Conservation (phyloP, 2,113 vertebrate genomes). For the Crotalus viridis region DNA sequence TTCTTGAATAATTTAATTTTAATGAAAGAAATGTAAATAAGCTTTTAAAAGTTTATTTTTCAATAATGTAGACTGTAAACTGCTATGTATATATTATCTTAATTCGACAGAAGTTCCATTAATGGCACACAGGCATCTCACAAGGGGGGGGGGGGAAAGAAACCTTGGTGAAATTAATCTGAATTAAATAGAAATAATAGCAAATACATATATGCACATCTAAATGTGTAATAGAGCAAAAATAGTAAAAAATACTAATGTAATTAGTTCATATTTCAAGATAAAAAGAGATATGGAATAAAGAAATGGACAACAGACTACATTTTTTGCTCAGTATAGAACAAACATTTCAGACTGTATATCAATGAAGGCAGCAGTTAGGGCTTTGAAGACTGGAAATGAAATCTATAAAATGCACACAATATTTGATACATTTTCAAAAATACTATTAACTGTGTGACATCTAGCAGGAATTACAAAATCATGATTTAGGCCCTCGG, state of each 20-base stretch:
- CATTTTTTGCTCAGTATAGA: conserved; percentile 52
- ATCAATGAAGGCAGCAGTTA: conserved; percentile 56
- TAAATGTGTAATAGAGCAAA: conserved; percentile 47
- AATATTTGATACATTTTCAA: conserved; percentile 58
- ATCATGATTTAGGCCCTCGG: conserved; percentile 36
- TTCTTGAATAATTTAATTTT: conserved; percentile 4
- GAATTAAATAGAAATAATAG: conserved; percentile 39
- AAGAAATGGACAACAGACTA: conserved; percentile 60
- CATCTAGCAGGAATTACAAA: conserved; percentile 43
- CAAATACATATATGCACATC: conserved; percentile 37
- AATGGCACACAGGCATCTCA: conserved; percentile 25
- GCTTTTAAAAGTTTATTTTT: conserved; percentile 15
- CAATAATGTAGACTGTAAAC: conserved; percentile 6
- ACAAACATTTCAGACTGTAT: conserved; percentile 57
- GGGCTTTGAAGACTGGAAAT: conserved; percentile 61
- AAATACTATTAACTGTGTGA: conserved; percentile 40
- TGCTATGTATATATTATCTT: conserved; percentile 23
- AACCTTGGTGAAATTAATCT: conserved; percentile 35
- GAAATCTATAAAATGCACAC: conserved; percentile 58
- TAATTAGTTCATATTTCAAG: conserved; percentile 60
- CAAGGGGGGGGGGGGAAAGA: background rate
- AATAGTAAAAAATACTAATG: conserved; percentile 55
- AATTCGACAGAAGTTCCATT: conserved; percentile 24
- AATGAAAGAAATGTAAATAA: conserved; percentile 19
- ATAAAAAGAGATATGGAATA: conserved; percentile 60